Evolutionary conservation across 2,797 vertebrate genomes (phyloP).

Genomic region (Pseudochirops corinnae): DNA sequence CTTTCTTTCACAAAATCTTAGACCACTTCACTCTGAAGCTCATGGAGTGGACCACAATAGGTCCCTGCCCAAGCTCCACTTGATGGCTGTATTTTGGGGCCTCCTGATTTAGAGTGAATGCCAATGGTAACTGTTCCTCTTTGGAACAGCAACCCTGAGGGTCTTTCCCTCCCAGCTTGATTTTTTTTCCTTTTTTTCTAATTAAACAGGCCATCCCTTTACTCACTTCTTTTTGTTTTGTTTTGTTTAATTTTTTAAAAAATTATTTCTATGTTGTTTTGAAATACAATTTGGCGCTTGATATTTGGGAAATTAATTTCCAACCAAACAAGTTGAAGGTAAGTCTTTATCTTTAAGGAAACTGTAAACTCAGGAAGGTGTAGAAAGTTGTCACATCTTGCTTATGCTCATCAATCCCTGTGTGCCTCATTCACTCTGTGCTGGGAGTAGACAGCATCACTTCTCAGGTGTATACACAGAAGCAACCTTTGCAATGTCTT

Average conservation of each 20-base stretch:
- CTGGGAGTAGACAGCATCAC: neutral
- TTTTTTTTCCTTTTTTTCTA: too few relatives aligned
- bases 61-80: too few relatives aligned
- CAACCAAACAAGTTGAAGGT: neutral
- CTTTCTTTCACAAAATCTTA: too few relatives aligned
- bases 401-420: neutral
- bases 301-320: neutral
- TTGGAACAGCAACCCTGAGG: too few relatives aligned
- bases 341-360: neutral
- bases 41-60: too few relatives aligned
- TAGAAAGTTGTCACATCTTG: neutral
- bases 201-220: too few relatives aligned
- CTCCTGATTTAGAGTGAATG: too few relatives aligned
- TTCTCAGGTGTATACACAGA: neutral
- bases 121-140: too few relatives aligned
- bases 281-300: neutral
- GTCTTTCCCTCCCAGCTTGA: too few relatives aligned
- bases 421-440: neutral
- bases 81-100: too few relatives aligned
- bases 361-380: neutral
- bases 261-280: neutral
- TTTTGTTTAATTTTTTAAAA: neutral
- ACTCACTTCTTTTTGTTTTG: too few relatives aligned
- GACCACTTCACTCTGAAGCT: too few relatives aligned
- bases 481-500: neutral